phyloP scores from a whole-genome alignment of 2,888 invertebrate species.

The Imbricaverruca yamaguchii region DNA sequence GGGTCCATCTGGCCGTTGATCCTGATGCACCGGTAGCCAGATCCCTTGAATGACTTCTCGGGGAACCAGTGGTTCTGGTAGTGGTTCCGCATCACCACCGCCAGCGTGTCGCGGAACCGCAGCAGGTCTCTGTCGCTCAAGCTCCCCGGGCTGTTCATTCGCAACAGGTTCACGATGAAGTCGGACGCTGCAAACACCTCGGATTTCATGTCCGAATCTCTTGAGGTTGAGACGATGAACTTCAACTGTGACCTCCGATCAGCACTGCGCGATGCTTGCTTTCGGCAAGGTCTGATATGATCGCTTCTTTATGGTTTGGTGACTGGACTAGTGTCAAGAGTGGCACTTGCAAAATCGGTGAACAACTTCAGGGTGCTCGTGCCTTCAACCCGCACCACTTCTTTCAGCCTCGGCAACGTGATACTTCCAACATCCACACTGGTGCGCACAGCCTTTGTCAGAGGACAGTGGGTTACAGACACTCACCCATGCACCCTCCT shows the following conservation, averaged over 20 bases:
- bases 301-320: not conserved
- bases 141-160: constrained; percentile 37
- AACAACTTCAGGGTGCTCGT: not conserved
- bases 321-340: constrained; percentile 6
- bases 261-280: not conserved
- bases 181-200: constrained; percentile 49
- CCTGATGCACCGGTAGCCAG: constrained; percentile 62
- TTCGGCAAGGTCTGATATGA: not conserved
- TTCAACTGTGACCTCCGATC: not conserved
- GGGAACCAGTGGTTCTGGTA: constrained; percentile 67
- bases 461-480: not conserved
- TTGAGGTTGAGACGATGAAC: constrained; percentile 11
- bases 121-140: constrained; percentile 42
- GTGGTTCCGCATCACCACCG: constrained; percentile 45
- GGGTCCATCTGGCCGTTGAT: constrained; percentile 65
- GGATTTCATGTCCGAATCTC: constrained; percentile 41
- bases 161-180: constrained; percentile 47
- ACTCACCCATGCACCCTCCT: not conserved
- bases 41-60: constrained; percentile 60
- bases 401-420: not conserved
- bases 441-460: constrained; percentile 8
- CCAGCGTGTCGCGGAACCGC: constrained; percentile 45
- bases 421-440: not conserved
- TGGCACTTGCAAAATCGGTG: not conserved
- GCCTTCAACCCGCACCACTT: not conserved